phyloP scores from a whole-genome alignment of 1,140 invertebrate species.

The Drosophila kohkoa region DNA sequence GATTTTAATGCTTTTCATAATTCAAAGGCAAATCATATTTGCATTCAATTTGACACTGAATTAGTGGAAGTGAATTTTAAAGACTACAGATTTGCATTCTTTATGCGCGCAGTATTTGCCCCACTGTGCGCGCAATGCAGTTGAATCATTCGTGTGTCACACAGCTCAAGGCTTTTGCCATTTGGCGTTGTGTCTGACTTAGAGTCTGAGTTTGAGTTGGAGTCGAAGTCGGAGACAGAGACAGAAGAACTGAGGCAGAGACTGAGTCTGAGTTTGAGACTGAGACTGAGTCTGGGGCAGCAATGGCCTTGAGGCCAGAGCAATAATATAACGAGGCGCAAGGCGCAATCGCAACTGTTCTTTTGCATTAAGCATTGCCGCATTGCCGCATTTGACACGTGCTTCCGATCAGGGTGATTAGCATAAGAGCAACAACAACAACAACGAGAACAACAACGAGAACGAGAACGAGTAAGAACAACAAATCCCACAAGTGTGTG shows the following conservation, averaged over 20 bases:
- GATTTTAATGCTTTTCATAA: no score
- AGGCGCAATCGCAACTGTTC: conserved; percentile 44
- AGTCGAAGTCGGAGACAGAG: background rate
- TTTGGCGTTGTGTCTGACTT: background rate
- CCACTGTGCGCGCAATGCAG: conserved; percentile 4
- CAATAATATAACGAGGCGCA: background rate
- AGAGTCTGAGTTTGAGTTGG: no score
- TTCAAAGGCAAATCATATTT: no score
- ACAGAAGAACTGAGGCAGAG: background rate
- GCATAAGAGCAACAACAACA: conserved; percentile 49
- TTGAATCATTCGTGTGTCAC: background rate
- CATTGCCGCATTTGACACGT: conserved; percentile 75
- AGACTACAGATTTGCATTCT: no score
- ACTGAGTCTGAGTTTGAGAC: background rate
- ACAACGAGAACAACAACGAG: background rate
- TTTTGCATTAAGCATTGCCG: conserved; percentile 47
- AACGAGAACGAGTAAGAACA: conserved; percentile 14
- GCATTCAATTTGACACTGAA: no score
- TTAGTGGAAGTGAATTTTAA: no score
- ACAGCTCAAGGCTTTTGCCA: conserved; percentile 6
- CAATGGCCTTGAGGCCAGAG: conserved; percentile 29
- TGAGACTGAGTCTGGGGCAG: conserved; percentile 6
- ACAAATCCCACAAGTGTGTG: conserved; percentile 80
- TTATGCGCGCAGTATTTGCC: background rate
- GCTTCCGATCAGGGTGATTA: conserved; percentile 76